Conservation (phyloP, 2,888 invertebrate species). For the Beris chalybata region DNA sequence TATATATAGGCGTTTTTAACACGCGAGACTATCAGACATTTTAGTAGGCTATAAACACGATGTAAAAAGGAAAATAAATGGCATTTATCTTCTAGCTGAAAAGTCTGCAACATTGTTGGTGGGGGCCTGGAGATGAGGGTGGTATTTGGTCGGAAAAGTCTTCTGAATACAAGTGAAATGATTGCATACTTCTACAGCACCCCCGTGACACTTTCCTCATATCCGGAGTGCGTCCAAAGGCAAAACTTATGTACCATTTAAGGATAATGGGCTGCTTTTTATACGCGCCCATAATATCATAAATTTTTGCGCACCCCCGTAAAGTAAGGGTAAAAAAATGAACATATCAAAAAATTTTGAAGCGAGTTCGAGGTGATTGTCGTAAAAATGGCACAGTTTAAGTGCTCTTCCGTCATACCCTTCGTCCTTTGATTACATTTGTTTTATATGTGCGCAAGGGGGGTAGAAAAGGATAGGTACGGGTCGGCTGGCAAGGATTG, state of each 20-base stretch:
- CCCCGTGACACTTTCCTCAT: too few relatives aligned
- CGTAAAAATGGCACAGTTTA: slow-evolving; percentile 17
- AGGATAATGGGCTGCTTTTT: slow-evolving; percentile 20
- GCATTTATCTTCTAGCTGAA: slow-evolving; percentile 25
- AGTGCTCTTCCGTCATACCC: slow-evolving; percentile 9
- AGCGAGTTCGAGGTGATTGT: slow-evolving; percentile 1
- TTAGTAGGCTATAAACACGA: slow-evolving; percentile 38
- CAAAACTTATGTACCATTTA: slow-evolving; percentile 20
- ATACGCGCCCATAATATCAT: slow-evolving; percentile 13
- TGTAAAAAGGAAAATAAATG: slow-evolving; percentile 39
- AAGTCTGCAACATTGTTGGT: neutral
- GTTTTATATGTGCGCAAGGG: too few relatives aligned
- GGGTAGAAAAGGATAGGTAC: too few relatives aligned
- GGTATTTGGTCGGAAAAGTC: too few relatives aligned
- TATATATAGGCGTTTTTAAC: too few relatives aligned
- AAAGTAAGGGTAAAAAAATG: too few relatives aligned
- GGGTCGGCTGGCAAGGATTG: too few relatives aligned
- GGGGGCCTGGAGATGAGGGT: too few relatives aligned
- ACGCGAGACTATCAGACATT: slow-evolving; percentile 38
- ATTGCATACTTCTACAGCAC: too few relatives aligned
- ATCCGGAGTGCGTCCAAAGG: neutral
- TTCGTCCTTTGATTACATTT: too few relatives aligned
- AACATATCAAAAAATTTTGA: too few relatives aligned
- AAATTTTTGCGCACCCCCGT: slow-evolving; percentile 9
- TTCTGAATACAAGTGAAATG: too few relatives aligned